Evolutionary conservation across 2,113 vertebrate genomes (phyloP), one percentile per base, ranked within the genome.

Genomic region (Sturnus vulgaris): DNA sequence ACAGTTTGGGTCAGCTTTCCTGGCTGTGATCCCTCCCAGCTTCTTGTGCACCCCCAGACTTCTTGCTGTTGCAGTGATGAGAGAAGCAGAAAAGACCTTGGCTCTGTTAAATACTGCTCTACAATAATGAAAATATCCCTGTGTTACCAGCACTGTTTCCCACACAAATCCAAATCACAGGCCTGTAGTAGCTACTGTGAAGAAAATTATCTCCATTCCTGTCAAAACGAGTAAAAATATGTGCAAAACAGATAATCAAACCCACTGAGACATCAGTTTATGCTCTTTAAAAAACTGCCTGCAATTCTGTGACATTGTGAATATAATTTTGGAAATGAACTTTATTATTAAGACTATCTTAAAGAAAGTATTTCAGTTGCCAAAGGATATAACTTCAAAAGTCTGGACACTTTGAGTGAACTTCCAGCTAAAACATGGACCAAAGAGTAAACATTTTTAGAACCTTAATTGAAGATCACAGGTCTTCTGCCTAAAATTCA

Each of bases 241-340:
- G 12, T 47, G 28, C 24, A 46, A 42, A 90, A 61, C 19, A 84
- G 11, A 35, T 21, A 25, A 78, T 13, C 4, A 84, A 69, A 82
- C 15, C n/a, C 44, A 8, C 4, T 49, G n/a, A 10, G 7, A 11
- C 31, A 35, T 53, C 27, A 25, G 2, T 70, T 80, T 15, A 65
- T 35, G 5, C 5, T 80, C 8, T 77, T 69, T 17, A 4, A 71
- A 78, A 73, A 55, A 72, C 4, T 79, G 1, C 5, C n/a, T 40
- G 9, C 5, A 33, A 11, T 60, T 68, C n/a, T 60, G 15, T 86
- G 52, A 15, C 24, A 57, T 65, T 64, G 44, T 50, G 3, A 30
- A 13, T 24, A 31, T 44, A 0, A 61, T 57, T 76, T 64, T 81
- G 33, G 9, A 80, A 86, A 64, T 15, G 11, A 0, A 9, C 1